Evolutionary conservation across 2,888 invertebrate species (phyloP).

Genomic region (Mimas tiliae): DNA sequence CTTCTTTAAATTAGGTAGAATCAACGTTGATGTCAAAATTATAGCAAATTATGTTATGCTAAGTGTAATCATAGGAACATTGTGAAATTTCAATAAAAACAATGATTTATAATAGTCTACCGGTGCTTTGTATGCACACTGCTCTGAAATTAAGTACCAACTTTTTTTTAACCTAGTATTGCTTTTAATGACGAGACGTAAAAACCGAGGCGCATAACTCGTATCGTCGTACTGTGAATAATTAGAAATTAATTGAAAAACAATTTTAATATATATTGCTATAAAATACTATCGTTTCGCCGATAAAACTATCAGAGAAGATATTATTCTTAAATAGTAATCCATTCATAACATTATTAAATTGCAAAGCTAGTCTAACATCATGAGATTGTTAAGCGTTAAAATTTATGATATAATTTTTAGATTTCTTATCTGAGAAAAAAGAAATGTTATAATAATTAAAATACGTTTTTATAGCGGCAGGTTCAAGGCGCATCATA

Average conservation of each 20-base stretch:
- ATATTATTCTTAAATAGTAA: background rate
- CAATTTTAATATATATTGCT: too few relatives aligned
- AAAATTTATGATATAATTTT: background rate
- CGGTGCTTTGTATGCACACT: too few relatives aligned
- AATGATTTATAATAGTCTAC: too few relatives aligned
- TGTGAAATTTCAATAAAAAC: too few relatives aligned
- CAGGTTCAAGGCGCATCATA: background rate
- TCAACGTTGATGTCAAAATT: conserved; percentile 42
- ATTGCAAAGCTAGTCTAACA: background rate
- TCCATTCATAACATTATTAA: background rate
- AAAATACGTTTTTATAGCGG: background rate
- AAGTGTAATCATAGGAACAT: background rate
- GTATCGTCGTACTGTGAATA: too few relatives aligned
- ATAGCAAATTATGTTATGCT: background rate
- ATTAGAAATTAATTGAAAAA: too few relatives aligned
- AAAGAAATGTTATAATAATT: background rate
- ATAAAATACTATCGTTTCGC: too few relatives aligned
- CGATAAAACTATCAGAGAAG: too few relatives aligned
- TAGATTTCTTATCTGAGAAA: background rate
- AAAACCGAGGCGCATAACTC: too few relatives aligned
- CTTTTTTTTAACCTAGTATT: too few relatives aligned
- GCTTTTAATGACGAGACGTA: too few relatives aligned
- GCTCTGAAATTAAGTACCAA: too few relatives aligned
- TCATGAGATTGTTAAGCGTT: background rate
- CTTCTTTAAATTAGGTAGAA: conserved; percentile 38